These are phyloP conservation scores for Rattus rattus DNA, from an alignment of 2,113 vertebrate genomes.

Conservation along the genomic window DNA sequence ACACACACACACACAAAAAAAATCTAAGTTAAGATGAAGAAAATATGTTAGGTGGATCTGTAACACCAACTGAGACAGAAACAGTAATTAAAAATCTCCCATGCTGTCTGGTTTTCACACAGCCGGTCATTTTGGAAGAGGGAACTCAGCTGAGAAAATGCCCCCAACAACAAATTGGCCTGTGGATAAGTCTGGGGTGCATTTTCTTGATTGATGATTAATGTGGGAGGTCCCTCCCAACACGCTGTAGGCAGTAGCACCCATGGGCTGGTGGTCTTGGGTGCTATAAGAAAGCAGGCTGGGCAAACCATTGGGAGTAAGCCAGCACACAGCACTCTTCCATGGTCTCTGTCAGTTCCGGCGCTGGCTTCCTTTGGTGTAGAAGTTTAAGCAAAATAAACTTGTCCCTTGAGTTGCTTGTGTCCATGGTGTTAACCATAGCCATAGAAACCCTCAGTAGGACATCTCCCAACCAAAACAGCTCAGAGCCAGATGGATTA, in stretches of 20 bases:
- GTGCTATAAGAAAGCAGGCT: background rate
- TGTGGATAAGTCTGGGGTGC: background rate
- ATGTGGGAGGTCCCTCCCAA: background rate
- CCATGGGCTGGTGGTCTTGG: background rate
- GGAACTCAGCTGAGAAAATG: background rate
- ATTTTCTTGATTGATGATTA: background rate
- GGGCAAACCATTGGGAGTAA: background rate
- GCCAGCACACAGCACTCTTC: background rate
- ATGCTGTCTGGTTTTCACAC: no score
- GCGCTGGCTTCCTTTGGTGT: background rate
- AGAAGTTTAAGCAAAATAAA: background rate
- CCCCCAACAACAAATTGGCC: background rate
- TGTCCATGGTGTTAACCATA: background rate
- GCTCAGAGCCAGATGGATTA: background rate
- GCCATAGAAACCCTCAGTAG: background rate
- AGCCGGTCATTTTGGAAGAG: background rate
- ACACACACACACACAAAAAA: no score
- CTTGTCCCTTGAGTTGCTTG: background rate
- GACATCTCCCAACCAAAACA: background rate
- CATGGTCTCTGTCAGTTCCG: background rate
- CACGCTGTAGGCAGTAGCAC: background rate
- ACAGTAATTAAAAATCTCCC: no score
- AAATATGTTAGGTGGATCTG: background rate
- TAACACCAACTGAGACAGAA: background rate
- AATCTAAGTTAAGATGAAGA: background rate